Conservation (phyloP, 2,113 vertebrate species). For the Eonycteris spelaea region DNA sequence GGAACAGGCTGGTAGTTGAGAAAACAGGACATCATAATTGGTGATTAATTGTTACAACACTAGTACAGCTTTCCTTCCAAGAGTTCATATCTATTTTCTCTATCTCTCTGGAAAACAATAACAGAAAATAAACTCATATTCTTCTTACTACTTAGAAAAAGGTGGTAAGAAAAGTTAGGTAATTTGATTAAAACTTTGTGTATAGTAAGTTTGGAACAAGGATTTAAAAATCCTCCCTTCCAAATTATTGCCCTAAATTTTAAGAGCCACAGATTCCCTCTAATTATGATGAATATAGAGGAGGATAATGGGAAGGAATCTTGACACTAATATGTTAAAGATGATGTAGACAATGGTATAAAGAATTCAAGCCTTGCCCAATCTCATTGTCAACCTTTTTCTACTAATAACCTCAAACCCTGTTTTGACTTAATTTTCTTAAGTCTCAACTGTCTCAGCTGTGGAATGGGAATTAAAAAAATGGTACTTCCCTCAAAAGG, state of each 20-base stretch:
- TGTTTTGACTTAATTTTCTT: background rate
- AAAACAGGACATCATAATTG: background rate
- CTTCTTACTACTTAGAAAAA: background rate
- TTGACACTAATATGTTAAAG: background rate
- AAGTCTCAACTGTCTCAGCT: background rate
- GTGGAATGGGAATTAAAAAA: background rate
- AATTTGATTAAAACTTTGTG: background rate
- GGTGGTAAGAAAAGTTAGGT: background rate
- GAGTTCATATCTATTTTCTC: background rate
- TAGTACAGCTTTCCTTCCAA: background rate
- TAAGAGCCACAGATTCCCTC: background rate
- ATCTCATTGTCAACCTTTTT: background rate
- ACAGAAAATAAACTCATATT: background rate
- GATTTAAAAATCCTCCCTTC: background rate
- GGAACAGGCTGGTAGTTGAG: background rate
- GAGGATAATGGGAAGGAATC: background rate
- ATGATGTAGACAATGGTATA: background rate
- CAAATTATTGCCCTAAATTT: background rate
- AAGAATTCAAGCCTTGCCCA: background rate
- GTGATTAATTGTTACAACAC: background rate
- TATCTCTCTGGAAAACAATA: background rate
- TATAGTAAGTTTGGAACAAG: background rate
- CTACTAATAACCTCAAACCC: background rate
- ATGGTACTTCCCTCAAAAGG: background rate
- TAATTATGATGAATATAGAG: background rate